Evolutionary conservation across 2,797 vertebrate species (phyloP).

Genomic region (Valencia hispanica): DNA sequence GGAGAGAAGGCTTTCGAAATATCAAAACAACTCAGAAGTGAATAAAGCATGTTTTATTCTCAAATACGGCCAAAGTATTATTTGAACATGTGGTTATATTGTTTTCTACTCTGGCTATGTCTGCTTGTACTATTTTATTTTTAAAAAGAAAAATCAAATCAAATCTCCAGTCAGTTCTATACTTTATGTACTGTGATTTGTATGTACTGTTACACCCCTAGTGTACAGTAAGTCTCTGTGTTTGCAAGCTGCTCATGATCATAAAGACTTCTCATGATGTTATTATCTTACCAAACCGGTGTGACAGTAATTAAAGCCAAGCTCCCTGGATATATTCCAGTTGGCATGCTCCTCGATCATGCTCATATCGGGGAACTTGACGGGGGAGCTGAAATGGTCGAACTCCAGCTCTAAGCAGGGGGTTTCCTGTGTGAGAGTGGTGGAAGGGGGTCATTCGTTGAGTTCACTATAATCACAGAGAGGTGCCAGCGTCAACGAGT

Average conservation of each 20-base stretch:
- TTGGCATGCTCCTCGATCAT: conserved; percentile 95
- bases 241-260: not conserved
- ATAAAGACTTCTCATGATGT: not conserved
- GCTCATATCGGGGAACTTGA: conserved; percentile 95
- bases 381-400: conserved; percentile 95
- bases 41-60: too few relatives aligned
- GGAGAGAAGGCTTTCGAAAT: too few relatives aligned
- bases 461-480: conserved; percentile 46
- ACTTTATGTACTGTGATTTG: too few relatives aligned
- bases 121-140: too few relatives aligned
- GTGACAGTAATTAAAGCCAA: conserved; percentile 95
- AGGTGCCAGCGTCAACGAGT: conserved; percentile 38
- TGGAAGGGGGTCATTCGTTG: conserved; percentile 18
- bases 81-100: too few relatives aligned
- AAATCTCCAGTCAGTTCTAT: too few relatives aligned
- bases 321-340: conserved; percentile 95
- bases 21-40: too few relatives aligned
- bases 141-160: too few relatives aligned
- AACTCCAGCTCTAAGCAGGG: conserved; percentile 98
- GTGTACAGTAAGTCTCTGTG: not conserved
- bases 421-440: conserved; percentile 85
- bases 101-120: too few relatives aligned
- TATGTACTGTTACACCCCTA: too few relatives aligned
- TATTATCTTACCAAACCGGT: conserved; percentile 85
- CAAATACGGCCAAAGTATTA: too few relatives aligned